These are phyloP conservation scores for Anabas testudineus DNA, from an alignment of 2,797 vertebrate genomes.

Conservation along the genomic window DNA sequence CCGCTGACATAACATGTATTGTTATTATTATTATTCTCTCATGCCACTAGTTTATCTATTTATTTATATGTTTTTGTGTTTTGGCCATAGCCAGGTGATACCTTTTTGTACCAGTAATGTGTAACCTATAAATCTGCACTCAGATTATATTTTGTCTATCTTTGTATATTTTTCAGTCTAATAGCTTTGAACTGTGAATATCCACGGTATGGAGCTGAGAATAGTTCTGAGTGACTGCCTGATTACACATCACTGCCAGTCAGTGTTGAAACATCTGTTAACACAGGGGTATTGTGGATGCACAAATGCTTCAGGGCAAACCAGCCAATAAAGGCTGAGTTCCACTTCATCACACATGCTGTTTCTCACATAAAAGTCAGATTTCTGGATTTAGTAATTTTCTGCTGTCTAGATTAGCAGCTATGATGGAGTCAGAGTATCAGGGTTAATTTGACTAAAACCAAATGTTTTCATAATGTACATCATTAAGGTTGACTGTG, in stretches of 20 bases:
- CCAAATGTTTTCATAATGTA: no score
- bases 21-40: not conserved
- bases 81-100: not conserved
- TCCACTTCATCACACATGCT: constrained; percentile 27
- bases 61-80: not conserved
- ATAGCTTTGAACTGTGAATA: not conserved
- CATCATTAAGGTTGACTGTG: no score
- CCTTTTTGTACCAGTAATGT: not conserved
- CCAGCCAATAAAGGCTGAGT: constrained; percentile 34
- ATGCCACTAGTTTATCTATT: no score
- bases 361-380: not conserved
- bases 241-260: constrained; percentile 59
- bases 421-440: not conserved
- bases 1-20: not conserved
- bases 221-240: constrained; percentile 56
- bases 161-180: not conserved
- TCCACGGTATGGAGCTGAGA: not conserved
- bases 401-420: not conserved
- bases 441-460: not conserved
- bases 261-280: constrained; percentile 71
- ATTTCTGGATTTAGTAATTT: constrained; percentile 7
- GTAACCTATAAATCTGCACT: no score
- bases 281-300: constrained; percentile 12
- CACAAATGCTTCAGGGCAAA: constrained; percentile 27
- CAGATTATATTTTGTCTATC: no score